Percentiles rank a stretch among this genome's conserved stretches.
phyloP scores from a whole-genome alignment of 2,888 invertebrate genomes.

The Lasioglossum morio region DNA sequence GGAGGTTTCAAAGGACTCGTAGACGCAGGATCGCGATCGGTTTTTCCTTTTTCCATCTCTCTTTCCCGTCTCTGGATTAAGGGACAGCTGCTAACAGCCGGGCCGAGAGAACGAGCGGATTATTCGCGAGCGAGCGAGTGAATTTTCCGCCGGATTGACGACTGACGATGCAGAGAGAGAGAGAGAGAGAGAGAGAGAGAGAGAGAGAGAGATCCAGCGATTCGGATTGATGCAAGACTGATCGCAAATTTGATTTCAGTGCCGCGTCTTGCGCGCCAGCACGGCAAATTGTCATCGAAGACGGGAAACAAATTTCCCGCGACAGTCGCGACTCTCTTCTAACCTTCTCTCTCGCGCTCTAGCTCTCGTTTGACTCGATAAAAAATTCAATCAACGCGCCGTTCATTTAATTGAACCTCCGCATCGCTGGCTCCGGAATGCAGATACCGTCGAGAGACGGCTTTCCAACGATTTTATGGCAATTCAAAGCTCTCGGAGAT shows the following conservation, averaged over 20 bases:
- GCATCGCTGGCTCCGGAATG: not conserved
- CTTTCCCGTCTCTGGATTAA: slow-evolving; percentile 61
- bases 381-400: slow-evolving; percentile 38
- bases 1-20: slow-evolving; percentile 56
- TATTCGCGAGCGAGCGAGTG: slow-evolving; percentile 58
- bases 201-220: not conserved
- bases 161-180: not conserved
- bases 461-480: not conserved
- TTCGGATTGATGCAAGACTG: slow-evolving; percentile 23
- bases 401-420: slow-evolving; percentile 29
- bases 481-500: not conserved
- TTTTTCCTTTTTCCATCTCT: slow-evolving; percentile 21
- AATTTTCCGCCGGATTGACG: slow-evolving; percentile 46
- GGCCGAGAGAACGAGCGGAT: slow-evolving; percentile 47
- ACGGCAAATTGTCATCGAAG: slow-evolving; percentile 51
- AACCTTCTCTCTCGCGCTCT: not conserved
- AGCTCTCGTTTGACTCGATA: not conserved
- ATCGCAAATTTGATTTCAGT: slow-evolving; percentile 50
- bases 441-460: slow-evolving; percentile 1
- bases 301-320: slow-evolving; percentile 29
- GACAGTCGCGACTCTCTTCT: not conserved
- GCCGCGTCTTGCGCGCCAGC: not conserved
- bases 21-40: slow-evolving; percentile 33
- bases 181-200: not conserved
- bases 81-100: slow-evolving; percentile 55